Conservation (phyloP, 2,888 invertebrate species). For the Pasiphila rectangulata region DNA sequence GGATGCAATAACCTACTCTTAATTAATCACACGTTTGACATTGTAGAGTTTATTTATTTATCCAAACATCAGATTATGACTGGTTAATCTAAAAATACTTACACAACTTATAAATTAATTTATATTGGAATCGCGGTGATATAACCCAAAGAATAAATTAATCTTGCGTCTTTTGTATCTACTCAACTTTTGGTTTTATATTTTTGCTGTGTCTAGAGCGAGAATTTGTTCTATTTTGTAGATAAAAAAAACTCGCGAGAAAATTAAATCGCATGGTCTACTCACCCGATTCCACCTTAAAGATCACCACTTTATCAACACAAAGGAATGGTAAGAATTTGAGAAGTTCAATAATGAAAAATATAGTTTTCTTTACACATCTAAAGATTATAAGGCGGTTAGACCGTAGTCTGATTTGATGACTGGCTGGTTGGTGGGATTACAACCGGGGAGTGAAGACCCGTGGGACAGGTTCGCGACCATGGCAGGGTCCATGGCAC, state of each 20-base stretch:
- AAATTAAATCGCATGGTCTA: too few relatives aligned
- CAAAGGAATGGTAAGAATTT: constrained; percentile 76
- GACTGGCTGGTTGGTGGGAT: constrained; percentile 74
- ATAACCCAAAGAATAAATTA: neutral
- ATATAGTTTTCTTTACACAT: constrained; percentile 71
- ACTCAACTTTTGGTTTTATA: too few relatives aligned
- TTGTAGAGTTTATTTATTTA: constrained; percentile 74
- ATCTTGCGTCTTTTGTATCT: neutral
- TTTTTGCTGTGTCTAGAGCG: too few relatives aligned
- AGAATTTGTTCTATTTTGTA: too few relatives aligned
- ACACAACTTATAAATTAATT: constrained; percentile 62
- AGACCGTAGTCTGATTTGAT: constrained; percentile 94
- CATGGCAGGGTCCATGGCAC: constrained; percentile 74
- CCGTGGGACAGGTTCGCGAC: constrained; percentile 75
- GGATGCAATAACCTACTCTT: constrained; percentile 64
- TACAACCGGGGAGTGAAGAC: constrained; percentile 75
- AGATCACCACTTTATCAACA: constrained; percentile 71
- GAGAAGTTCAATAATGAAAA: constrained; percentile 67
- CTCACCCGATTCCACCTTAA: constrained; percentile 34
- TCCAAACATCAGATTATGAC: constrained; percentile 76
- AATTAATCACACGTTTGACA: constrained; percentile 81
- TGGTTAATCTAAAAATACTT: constrained; percentile 68
- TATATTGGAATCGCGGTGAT: constrained; percentile 40
- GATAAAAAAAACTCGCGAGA: too few relatives aligned
- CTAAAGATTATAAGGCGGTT: constrained; percentile 84